Percentiles rank a stretch among this genome's conserved stretches.
phyloP scores from a whole-genome alignment of 2,888 invertebrate genomes.

The Cheilosia urbana region DNA sequence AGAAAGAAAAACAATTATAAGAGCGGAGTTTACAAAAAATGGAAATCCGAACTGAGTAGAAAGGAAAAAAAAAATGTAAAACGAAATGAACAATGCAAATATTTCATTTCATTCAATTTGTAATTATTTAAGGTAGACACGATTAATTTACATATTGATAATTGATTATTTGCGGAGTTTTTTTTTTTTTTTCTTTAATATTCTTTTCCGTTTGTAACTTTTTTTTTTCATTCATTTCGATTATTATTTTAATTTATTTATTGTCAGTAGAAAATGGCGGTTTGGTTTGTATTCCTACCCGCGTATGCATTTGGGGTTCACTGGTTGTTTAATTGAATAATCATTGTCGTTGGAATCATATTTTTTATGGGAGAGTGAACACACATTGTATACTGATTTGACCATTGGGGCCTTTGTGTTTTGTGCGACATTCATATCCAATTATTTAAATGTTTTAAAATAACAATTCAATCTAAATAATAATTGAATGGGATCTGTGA shows the following conservation, averaged over 20 bases:
- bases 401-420: slow-evolving; percentile 10
- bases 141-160: slow-evolving; percentile 65
- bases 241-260: slow-evolving; percentile 39
- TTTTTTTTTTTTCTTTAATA: slow-evolving; percentile 7
- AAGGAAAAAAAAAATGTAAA: slow-evolving; percentile 17
- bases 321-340: slow-evolving; percentile 53
- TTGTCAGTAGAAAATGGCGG: slow-evolving; percentile 15
- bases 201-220: slow-evolving; percentile 3
- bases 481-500: background rate
- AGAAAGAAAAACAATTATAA: slow-evolving; percentile 52
- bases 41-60: slow-evolving; percentile 7
- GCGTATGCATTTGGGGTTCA: slow-evolving; percentile 23
- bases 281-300: background rate
- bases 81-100: slow-evolving; percentile 41
- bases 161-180: slow-evolving; percentile 58
- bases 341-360: slow-evolving; percentile 25
- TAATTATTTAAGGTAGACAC: slow-evolving; percentile 58
- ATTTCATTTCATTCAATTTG: slow-evolving; percentile 57
- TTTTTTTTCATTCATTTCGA: background rate
- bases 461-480: background rate
- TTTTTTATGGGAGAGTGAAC: background rate
- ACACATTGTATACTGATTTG: background rate
- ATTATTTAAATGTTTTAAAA: slow-evolving; percentile 9
- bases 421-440: background rate
- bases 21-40: slow-evolving; percentile 3